These are phyloP conservation scores for Sweltsa coloradensis DNA, from an alignment of 1,140 invertebrate species.

Conservation along the genomic window DNA sequence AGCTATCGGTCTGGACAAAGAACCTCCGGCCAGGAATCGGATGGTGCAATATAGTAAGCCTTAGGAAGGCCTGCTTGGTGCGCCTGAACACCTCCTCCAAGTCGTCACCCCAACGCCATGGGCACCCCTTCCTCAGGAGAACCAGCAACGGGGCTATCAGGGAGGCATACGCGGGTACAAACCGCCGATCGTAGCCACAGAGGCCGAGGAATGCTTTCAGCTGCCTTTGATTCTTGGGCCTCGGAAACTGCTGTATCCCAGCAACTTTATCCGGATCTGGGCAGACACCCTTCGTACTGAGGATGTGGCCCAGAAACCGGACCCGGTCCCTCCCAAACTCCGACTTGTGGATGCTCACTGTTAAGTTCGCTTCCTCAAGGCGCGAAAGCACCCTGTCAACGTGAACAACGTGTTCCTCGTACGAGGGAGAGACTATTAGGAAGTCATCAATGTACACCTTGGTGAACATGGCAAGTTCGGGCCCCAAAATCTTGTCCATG, in stretches of 20 bases:
- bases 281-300: conserved; percentile 3
- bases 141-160: background rate
- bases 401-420: conserved; percentile 18
- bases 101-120: background rate
- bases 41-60: background rate
- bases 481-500: conserved; percentile 1
- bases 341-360: conserved; percentile 17
- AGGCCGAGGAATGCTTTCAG: conserved; percentile 15
- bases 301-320: conserved; percentile 11
- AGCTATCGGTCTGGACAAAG: background rate
- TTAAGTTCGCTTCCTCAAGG: conserved; percentile 17
- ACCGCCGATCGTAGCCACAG: conserved; percentile 13
- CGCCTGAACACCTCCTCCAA: background rate
- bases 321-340: conserved; percentile 12
- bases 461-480: conserved; percentile 6
- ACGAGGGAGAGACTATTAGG: conserved; percentile 14
- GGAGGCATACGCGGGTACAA: background rate
- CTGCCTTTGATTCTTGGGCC: conserved; percentile 11
- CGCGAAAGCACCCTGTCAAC: conserved; percentile 13
- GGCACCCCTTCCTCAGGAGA: background rate
- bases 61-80: background rate
- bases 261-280: conserved; percentile 5
- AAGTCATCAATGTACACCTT: conserved; percentile 21
- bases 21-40: background rate
- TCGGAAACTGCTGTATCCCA: conserved; percentile 6